Evolutionary conservation across 2,888 invertebrate species (phyloP), one percentile per base, ranked within the genome.

Genomic region (Pasiphila rectangulata): DNA sequence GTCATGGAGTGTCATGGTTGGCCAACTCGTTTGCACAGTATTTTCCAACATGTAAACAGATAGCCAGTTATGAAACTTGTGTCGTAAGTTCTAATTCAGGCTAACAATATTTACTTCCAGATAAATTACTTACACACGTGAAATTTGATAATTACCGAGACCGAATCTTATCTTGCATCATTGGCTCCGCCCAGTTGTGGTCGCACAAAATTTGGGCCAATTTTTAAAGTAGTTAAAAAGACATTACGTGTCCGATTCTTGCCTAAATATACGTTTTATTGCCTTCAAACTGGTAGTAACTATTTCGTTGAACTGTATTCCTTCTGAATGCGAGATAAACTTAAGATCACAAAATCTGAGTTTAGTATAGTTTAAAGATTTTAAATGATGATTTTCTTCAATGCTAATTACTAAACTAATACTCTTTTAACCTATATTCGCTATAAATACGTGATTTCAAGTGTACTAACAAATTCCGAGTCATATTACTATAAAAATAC

Each of bases 61-160:
- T 55, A 59, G 54, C n/a, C 56, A 46, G 69, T 80, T 82, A 79
- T 62, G 81, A 80, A 83, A 83, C 72, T 47, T 56, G 51, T 70
- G 67, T 66, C 63, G 72, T 75, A 69, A 74, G 72, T 67, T 74
- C 72, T 74, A 75, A 79, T 73, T 63, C 64, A 67, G 72, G 68
- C 67, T 70, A 72, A 77, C 78, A 78, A 81, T 84, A 80, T 87
- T 87, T 84, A 69, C 76, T 73, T 66, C 71, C 52, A 65, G 87
- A 87, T 86, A 85, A 78, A 69, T 70, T 68, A 71, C 66, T 57
- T 34, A 72, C 76, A 76, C 68, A 73, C 75, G 78, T 81, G 71
- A 83, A 85, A 80, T 83, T 83, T 83, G 78, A 76, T 86, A 86
- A 85, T 83, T 85, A 80, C 76, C 68, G 65, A 66, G 62, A 72